A percentile compares a stretch with the other conserved stretches of the same genome.
Evolutionary conservation across 2,113 vertebrate species (phyloP).

Genomic region (Percopsis transmontana): DNA sequence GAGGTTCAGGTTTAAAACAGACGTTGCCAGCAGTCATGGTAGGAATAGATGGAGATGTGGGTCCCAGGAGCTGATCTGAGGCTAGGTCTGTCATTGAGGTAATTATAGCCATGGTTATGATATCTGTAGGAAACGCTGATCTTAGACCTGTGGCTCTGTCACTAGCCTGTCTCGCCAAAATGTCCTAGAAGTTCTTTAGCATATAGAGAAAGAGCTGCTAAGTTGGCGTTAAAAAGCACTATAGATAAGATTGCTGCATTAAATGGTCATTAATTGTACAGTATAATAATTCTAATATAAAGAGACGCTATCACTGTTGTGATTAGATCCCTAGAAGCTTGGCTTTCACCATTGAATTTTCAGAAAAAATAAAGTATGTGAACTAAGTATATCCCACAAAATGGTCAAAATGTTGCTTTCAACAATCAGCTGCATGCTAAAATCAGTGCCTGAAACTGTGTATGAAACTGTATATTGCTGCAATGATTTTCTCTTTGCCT

Average conservation of each 20-base stretch:
- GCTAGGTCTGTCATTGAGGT: conserved; percentile 66
- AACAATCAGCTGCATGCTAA: too few species aligned
- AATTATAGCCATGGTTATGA: conserved; percentile 65
- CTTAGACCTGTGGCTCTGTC: conserved; percentile 61
- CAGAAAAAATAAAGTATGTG: too few species aligned
- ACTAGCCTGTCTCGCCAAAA: conserved; percentile 23
- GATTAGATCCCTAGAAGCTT: too few species aligned
- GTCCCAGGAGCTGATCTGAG: conserved; percentile 62
- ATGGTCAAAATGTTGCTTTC: too few species aligned
- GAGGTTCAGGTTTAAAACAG: conserved; percentile 60
- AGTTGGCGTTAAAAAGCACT: conserved; percentile 4
- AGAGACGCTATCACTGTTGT: too few species aligned
- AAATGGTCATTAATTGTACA: too few species aligned
- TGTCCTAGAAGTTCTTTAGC: conserved; percentile 45
- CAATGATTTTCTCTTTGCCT: too few species aligned
- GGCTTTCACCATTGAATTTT: too few species aligned
- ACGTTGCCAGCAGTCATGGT: conserved; percentile 64
- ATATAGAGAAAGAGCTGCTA: background rate
- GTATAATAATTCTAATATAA: too few species aligned
- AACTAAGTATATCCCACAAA: too few species aligned
- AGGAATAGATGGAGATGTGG: conserved; percentile 57
- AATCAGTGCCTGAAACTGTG: too few species aligned
- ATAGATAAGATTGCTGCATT: background rate
- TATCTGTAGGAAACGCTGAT: conserved; percentile 69
- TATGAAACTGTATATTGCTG: too few species aligned